Evolutionary conservation across 2,113 vertebrate species (phyloP).

Genomic region (Stigmatopora nigra): DNA sequence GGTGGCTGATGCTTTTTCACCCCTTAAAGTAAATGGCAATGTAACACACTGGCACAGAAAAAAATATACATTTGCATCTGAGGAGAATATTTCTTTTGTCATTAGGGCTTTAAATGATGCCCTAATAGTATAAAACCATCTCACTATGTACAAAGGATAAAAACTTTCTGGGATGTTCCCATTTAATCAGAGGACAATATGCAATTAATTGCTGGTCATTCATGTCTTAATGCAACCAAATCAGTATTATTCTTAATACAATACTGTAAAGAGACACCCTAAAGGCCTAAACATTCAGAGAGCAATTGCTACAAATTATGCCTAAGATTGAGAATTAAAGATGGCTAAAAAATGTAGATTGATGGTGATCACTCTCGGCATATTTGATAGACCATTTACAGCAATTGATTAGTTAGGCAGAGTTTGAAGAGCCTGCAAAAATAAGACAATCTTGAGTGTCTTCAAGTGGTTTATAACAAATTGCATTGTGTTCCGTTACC

Average conservation of each 20-base stretch:
- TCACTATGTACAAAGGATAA: not conserved
- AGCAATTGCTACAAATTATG: not conserved
- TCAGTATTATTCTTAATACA: not conserved
- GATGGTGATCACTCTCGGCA: too few relatives aligned
- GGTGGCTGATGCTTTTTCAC: not conserved
- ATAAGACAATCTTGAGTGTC: too few relatives aligned
- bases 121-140: not conserved
- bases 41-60: not conserved
- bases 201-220: not conserved
- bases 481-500: too few relatives aligned
- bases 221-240: not conserved
- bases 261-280: not conserved
- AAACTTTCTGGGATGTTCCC: too few relatives aligned
- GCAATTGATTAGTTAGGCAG: too few relatives aligned
- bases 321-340: too few relatives aligned
- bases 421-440: too few relatives aligned
- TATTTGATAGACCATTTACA: too few relatives aligned
- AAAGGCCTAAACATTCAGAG: not conserved
- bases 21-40: not conserved
- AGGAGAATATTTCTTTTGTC: not conserved
- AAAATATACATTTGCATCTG: not conserved
- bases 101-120: not conserved
- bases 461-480: too few relatives aligned
- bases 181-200: not conserved
- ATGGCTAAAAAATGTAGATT: too few relatives aligned